Percentiles rank a stretch among this genome's conserved stretches.
Conservation (phyloP, 2,797 vertebrate species). For the Hybognathus amarus region DNA sequence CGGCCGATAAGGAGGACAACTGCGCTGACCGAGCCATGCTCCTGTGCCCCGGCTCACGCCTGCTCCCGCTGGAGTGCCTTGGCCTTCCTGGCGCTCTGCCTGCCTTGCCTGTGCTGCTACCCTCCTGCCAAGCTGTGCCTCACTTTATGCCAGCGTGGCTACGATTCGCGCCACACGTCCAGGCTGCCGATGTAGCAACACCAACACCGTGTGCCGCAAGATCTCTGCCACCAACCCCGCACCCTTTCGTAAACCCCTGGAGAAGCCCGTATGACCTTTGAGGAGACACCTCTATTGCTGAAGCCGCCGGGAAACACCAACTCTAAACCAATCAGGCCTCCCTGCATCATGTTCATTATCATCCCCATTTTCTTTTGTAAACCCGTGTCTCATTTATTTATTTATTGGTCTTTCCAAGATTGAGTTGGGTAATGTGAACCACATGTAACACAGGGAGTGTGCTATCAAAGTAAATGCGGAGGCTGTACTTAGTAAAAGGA, state of each 20-base stretch:
- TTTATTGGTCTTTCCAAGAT: constrained; percentile 67
- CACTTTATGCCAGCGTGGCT: constrained; percentile 88
- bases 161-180: constrained; percentile 88
- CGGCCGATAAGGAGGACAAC: constrained; percentile 93
- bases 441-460: constrained; percentile 56
- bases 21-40: constrained; percentile 95
- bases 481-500: constrained; percentile 49
- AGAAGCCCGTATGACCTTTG: constrained; percentile 90
- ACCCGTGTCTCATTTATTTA: constrained; percentile 72
- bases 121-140: constrained; percentile 94
- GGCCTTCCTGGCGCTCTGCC: constrained; percentile 87
- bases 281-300: constrained; percentile 49
- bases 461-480: constrained; percentile 52
- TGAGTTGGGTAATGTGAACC: constrained; percentile 44
- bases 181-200: constrained; percentile 95
- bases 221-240: constrained; percentile 82
- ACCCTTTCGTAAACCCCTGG: constrained; percentile 86
- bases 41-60: constrained; percentile 84
- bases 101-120: constrained; percentile 99
- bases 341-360: constrained; percentile 50
- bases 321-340: constrained; percentile 51
- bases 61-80: constrained; percentile 92
- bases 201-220: constrained; percentile 96
- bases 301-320: constrained; percentile 35
- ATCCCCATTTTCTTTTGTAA: constrained; percentile 31